Percentiles rank a stretch among this genome's conserved stretches.
phyloP scores from a whole-genome alignment of 2,888 invertebrate species.

The Campoplex capitator region DNA sequence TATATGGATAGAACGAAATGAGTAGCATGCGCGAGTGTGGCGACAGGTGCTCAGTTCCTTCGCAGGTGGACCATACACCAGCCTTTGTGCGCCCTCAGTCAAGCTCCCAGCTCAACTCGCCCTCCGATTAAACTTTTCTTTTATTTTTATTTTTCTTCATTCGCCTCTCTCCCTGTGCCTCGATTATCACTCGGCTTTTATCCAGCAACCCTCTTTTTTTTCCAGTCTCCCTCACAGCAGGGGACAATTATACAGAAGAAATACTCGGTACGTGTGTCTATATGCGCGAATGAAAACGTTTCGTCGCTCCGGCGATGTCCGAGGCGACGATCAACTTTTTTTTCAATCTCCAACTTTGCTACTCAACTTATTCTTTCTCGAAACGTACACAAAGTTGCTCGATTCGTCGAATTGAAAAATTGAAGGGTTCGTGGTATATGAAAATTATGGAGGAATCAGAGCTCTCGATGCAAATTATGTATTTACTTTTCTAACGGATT shows the following conservation, averaged over 20 bases:
- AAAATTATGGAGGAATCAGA: background rate
- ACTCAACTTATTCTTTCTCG: constrained; percentile 9
- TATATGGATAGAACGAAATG: constrained; percentile 14
- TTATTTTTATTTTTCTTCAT: constrained; percentile 17
- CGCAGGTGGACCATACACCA: constrained; percentile 80
- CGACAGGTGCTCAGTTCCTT: constrained; percentile 79
- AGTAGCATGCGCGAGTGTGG: constrained; percentile 76
- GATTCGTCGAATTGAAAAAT: background rate
- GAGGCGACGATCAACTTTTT: constrained; percentile 28
- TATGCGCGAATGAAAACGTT: background rate
- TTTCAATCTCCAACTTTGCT: background rate
- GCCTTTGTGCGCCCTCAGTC: constrained; percentile 66
- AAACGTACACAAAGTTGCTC: constrained; percentile 5
- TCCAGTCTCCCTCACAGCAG: background rate
- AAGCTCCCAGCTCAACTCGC: constrained; percentile 43
- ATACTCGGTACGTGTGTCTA: background rate
- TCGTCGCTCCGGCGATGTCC: background rate
- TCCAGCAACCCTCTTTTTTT: constrained; percentile 26
- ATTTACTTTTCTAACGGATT: too few species aligned
- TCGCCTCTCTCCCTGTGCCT: background rate
- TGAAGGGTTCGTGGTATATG: background rate
- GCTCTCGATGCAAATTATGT: background rate
- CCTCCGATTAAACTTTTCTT: constrained; percentile 42
- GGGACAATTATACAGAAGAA: background rate
- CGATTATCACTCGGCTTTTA: constrained; percentile 15